Base-by-base conservation (phyloP, 2,888 invertebrate species). In the Spatulosminthurus flaviceps region DNA sequence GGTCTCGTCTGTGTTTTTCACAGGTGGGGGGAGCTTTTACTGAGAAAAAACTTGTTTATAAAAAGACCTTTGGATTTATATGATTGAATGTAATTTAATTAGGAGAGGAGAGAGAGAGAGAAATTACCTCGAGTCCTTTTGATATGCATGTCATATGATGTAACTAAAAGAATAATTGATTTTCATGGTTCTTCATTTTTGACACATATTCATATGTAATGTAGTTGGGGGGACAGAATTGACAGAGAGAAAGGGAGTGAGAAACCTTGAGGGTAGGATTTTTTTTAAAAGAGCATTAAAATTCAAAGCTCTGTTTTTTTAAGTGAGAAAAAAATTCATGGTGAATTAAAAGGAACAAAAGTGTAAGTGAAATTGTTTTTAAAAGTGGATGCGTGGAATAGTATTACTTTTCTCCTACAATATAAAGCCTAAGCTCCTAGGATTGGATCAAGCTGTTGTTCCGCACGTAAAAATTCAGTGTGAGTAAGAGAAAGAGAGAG, bases 31-130 rank as follows among this genome's bases (percentile, higher is more conserved):
- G 5, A 34, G 9, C 4, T 7, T 34, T 7, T 34, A 34, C n/a
- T 34, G 9, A 34, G 9, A 34, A 34, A 34, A 34, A 34, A 34
- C 34, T 34, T 34, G 34, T 34, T 34, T 2, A 19, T 51, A 29
- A 67, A 67, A 67, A 67, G 67, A 19, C 11, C 16, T 28, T 2
- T 75, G 70, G 51, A 28, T n/a, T n/a, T n/a, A n/a, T 75, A 73
- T 78, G 78, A 78, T 78, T 61, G 78, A 78, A 72, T 66, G 72
- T 78, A 78, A 78, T 78, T 78, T 78, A 78, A 78, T 78, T 60
- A 76, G 67, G 24, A 76, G 41, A 71, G 66, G 66, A 51, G 42
- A 67, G 21, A n/a, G n/a, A n/a, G 75, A 26, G 42, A 24, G 41
- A 41, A 22, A 66, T 16, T 75, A 51, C 51, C 51, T 64, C 7